Evolutionary conservation across 1,140 invertebrate species (phyloP).

Genomic region (Drosophila obscura): DNA sequence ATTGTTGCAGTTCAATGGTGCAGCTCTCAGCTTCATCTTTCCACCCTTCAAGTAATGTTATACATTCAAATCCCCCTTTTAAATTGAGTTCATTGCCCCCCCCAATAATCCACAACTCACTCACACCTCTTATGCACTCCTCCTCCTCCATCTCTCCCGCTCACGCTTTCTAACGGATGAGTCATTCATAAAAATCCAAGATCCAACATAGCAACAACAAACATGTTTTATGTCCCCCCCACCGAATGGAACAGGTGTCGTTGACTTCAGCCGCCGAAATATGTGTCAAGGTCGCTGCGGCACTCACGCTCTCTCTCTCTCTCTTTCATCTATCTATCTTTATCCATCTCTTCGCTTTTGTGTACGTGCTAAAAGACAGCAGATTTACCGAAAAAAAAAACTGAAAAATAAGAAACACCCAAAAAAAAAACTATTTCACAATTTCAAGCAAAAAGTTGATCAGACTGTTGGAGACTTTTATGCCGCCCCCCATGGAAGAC

Average conservation of each 20-base stretch:
- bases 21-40: too few species aligned
- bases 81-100: conserved; percentile 40
- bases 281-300: conserved; percentile 67
- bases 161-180: conserved; percentile 28
- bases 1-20: too few species aligned
- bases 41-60: too few species aligned
- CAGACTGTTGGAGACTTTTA: conserved; percentile 4
- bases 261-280: conserved; percentile 36
- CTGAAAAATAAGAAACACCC: not conserved
- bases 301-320: conserved; percentile 20
- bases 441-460: conserved; percentile 35
- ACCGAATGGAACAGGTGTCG: conserved; percentile 20
- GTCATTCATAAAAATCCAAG: conserved; percentile 16
- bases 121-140: not conserved
- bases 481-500: not conserved
- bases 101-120: conserved; percentile 1
- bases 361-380: conserved; percentile 56
- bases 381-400: conserved; percentile 24
- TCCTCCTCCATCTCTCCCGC: not conserved
- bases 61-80: not conserved
- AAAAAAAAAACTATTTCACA: conserved; percentile 43
- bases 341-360: conserved; percentile 4
- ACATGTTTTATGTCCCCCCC: conserved; percentile 38
- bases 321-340: conserved; percentile 8
- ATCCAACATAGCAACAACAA: conserved; percentile 14